A percentile compares a stretch with the other conserved stretches of the same genome.
phyloP scores from a whole-genome alignment of 2,888 invertebrate species.

The Scaptomyza parva region DNA sequence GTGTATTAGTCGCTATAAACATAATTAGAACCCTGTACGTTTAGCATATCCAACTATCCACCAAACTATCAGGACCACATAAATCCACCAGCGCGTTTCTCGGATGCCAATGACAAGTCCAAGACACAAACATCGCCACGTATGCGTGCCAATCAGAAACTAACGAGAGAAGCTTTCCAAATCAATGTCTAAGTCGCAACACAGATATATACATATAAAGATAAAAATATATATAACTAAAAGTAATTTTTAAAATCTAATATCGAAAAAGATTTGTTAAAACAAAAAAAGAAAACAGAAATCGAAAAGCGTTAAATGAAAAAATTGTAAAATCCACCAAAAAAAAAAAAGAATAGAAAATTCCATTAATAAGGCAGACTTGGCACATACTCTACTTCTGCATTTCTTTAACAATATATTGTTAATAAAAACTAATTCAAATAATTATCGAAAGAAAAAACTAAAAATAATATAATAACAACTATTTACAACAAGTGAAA shows the following conservation, averaged over 20 bases:
- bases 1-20: conserved; percentile 57
- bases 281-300: conserved; percentile 21
- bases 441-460: conserved; percentile 28
- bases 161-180: conserved; percentile 90
- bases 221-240: conserved; percentile 9
- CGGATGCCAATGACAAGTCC: conserved; percentile 87
- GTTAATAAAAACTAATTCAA: conserved; percentile 45
- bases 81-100: conserved; percentile 94
- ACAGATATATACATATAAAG: conserved; percentile 19
- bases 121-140: conserved; percentile 85
- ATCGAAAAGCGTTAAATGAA: conserved; percentile 38
- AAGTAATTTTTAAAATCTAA: conserved; percentile 22
- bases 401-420: conserved; percentile 54
- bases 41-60: conserved; percentile 91
- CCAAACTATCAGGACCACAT: conserved; percentile 93
- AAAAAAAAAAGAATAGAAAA: conserved; percentile 37
- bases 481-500: conserved; percentile 55
- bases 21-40: conserved; percentile 79
- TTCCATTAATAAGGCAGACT: conserved; percentile 31
- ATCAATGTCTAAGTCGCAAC: conserved; percentile 90
- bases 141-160: conserved; percentile 86
- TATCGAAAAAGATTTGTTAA: conserved; percentile 32
- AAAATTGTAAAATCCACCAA: conserved; percentile 66
- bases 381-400: conserved; percentile 37
- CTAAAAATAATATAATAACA: conserved; percentile 17